A percentile compares a stretch with the other conserved stretches of the same genome.
phyloP scores from a whole-genome alignment of 2,797 vertebrate genomes.

The Propithecus perrieri region DNA sequence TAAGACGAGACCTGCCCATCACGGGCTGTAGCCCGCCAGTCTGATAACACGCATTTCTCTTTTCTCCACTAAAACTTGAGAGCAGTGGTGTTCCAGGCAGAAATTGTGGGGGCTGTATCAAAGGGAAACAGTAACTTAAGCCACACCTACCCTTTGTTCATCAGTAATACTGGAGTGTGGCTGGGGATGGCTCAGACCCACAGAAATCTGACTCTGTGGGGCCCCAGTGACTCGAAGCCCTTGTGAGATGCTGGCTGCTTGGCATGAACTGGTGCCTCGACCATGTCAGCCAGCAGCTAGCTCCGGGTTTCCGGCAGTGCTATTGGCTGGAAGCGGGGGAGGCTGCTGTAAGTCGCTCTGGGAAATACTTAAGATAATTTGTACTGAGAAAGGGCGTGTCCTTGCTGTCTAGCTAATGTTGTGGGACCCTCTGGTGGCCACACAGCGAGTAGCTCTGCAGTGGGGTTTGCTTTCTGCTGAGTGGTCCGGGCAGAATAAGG shows the following conservation, averaged over 20 bases:
- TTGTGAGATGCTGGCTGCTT: not conserved
- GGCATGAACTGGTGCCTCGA: not conserved
- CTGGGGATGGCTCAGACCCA: not conserved
- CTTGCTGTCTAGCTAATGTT: conserved; percentile 2
- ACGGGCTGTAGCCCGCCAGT: not conserved
- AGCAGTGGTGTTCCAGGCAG: not conserved
- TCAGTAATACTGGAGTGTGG: not conserved
- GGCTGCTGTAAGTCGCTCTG: not conserved
- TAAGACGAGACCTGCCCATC: not conserved
- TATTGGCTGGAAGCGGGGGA: not conserved
- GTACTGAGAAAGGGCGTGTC: not conserved
- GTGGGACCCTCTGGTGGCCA: conserved; percentile 65
- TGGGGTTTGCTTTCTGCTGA: not conserved
- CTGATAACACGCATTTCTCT: not conserved
- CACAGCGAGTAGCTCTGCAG: not conserved
- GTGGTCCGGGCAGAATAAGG: not conserved
- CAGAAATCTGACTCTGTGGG: not conserved
- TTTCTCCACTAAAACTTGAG: not conserved
- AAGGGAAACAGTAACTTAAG: not conserved
- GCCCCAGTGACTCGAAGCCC: not conserved
- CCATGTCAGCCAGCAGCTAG: not conserved
- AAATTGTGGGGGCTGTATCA: not conserved
- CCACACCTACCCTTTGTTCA: not conserved
- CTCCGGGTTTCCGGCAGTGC: not conserved
- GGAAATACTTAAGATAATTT: not conserved